These are phyloP conservation scores for Drosophila bocqueti DNA, from an alignment of 1,140 invertebrate species.

Conservation along the genomic window DNA sequence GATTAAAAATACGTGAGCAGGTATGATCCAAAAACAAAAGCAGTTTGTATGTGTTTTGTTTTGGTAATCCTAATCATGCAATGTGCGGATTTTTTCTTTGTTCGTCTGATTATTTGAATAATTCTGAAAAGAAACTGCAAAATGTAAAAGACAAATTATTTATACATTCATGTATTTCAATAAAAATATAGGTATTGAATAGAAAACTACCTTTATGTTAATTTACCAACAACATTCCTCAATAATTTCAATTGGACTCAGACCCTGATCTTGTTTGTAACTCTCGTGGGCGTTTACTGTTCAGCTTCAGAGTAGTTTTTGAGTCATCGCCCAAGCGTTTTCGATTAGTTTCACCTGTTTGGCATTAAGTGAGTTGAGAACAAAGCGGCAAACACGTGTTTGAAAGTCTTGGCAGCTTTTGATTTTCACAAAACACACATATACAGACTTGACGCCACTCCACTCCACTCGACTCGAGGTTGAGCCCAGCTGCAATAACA, in stretches of 20 bases:
- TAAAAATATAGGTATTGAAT: not conserved
- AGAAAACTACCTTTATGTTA: not conserved
- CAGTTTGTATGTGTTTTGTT: not conserved
- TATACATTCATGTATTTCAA: not conserved
- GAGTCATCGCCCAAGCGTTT: slow-evolving; percentile 52
- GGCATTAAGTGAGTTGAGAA: slow-evolving; percentile 7
- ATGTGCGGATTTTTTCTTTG: not conserved
- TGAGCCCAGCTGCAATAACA: slow-evolving; percentile 51
- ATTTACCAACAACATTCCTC: not conserved
- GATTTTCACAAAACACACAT: slow-evolving; percentile 30
- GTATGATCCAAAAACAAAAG: not conserved
- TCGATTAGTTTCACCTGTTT: slow-evolving; percentile 68
- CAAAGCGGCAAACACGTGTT: slow-evolving; percentile 66
- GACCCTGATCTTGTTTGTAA: slow-evolving; percentile 49
- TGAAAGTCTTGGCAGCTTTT: slow-evolving; percentile 63
- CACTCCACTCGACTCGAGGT: slow-evolving; percentile 37
- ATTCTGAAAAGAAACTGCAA: not conserved
- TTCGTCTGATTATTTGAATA: not conserved
- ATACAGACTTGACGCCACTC: too few species aligned
- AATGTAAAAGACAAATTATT: not conserved
- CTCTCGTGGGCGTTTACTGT: slow-evolving; percentile 55
- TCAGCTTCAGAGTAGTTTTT: slow-evolving; percentile 6
- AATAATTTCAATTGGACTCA: slow-evolving; percentile 1
- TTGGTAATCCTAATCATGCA: not conserved
- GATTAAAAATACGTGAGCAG: not conserved